phyloP scores from a whole-genome alignment of 2,888 invertebrate species.

The Acanthoscelides obtectus region DNA sequence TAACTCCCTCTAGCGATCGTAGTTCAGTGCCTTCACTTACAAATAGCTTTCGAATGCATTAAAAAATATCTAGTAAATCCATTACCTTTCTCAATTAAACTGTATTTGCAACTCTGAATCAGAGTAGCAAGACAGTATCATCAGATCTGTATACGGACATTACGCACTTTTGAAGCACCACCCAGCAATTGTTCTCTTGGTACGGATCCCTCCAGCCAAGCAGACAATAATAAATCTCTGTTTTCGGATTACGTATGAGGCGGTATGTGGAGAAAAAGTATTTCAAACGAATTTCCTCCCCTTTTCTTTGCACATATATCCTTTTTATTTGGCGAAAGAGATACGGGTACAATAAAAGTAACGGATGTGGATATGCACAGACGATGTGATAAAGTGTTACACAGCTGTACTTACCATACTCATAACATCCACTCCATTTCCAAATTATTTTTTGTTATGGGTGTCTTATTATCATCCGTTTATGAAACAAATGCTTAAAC shows the following conservation, averaged over 20 bases:
- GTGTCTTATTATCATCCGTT: not conserved
- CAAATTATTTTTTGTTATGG: not conserved
- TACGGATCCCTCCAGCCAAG: not conserved
- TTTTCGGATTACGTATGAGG: not conserved
- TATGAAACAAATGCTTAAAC: too few relatives aligned
- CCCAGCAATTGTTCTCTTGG: not conserved
- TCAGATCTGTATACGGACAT: too few relatives aligned
- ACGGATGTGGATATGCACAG: not conserved
- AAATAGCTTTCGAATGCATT: too few relatives aligned
- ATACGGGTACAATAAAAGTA: not conserved
- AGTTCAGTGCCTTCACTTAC: too few relatives aligned
- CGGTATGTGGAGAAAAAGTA: not conserved
- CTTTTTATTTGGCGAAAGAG: not conserved
- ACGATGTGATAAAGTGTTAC: not conserved
- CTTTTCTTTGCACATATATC: not conserved
- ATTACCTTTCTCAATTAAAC: too few relatives aligned
- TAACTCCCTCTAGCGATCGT: too few relatives aligned
- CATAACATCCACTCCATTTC: not conserved
- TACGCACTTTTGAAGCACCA: not conserved
- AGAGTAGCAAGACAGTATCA: too few relatives aligned
- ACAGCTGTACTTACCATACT: not conserved
- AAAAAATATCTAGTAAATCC: too few relatives aligned
- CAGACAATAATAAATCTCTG: slow-evolving; percentile 1
- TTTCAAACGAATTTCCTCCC: not conserved
- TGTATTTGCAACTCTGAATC: too few relatives aligned